These are phyloP conservation scores for Passer montanus DNA, from an alignment of 2,113 vertebrate species.

Conservation along the genomic window DNA sequence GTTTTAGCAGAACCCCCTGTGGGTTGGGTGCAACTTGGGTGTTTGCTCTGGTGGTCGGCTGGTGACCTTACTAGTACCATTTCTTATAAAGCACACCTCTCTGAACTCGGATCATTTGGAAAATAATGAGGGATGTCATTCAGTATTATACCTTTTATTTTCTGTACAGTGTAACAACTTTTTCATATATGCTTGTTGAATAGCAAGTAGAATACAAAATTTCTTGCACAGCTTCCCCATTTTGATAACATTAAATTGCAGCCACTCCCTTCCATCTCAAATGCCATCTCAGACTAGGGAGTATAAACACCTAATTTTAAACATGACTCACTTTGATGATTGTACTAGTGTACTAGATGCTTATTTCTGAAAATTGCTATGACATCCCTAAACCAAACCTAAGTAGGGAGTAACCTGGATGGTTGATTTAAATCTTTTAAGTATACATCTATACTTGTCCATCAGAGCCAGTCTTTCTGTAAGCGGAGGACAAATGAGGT, in stretches of 20 bases:
- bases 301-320: slow-evolving; percentile 21
- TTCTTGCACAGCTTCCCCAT: not conserved
- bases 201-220: not conserved
- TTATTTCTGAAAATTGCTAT: slow-evolving; percentile 25
- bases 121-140: not conserved
- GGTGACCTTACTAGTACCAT: not conserved
- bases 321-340: slow-evolving; percentile 30
- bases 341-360: not conserved
- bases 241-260: not conserved
- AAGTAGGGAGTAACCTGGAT: not conserved
- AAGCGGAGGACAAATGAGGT: not conserved
- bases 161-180: not conserved
- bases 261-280: not conserved
- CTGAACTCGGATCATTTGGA: not conserved
- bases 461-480: not conserved
- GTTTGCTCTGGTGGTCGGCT: not conserved
- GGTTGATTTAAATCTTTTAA: not conserved
- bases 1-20: not conserved
- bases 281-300: not conserved
- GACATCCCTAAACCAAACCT: not conserved
- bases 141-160: not conserved
- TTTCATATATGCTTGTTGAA: not conserved
- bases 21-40: not conserved
- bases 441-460: not conserved
- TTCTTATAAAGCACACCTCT: not conserved